Base-by-base conservation (phyloP, 2,797 vertebrate genomes). In the Enteromius viviparus region DNA sequence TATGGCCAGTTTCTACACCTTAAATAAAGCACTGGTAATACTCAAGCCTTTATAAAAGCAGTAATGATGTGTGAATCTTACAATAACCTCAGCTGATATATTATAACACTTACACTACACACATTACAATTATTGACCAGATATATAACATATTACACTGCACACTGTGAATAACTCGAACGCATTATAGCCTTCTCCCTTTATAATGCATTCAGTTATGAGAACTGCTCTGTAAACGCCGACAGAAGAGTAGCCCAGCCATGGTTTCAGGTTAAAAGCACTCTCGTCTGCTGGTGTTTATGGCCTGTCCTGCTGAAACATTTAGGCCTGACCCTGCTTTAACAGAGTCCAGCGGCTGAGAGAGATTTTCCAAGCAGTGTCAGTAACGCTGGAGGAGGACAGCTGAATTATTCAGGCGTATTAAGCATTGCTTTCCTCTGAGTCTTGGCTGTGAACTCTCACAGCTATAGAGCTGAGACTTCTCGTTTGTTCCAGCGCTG, bases 341-440 rank as follows among this genome's bases (percentile, higher is more conserved):
- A 40, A 66, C 32, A 5, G n/a, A 66, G 45, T 71, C 81, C 60
- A 80, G 79, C 81, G 49, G 78, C 9, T 66, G 55, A 64, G 71
- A 55, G 83, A 90, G 81, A 87, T 84, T 88, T 88, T 91, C 87
- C 86, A 6, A 72, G 51, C 32, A 85, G 86, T 85, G 81, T 87
- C 76, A 62, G 75, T 87, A 74, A 83, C 85, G 79, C 75, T 80
- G 51, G 49, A 66, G 66, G 49, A 32, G 64, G 58, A 58, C 51
- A 1, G 75, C 80, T 91, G 80, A 89, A 91, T 91, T 83, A 91
- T 91, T 91, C 78, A 91, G 69, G 47, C 11, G 40, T 62, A 58
- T 69, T 71, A 84, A 87, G 84, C 87, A 75, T 83, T 81, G 85
- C 84, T 85, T 85, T 86, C 85, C 77, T 85, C 34, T 74, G 78